These are phyloP conservation scores for Nemapogon koenigi DNA, from an alignment of 2,888 invertebrate species.

Conservation along the genomic window DNA sequence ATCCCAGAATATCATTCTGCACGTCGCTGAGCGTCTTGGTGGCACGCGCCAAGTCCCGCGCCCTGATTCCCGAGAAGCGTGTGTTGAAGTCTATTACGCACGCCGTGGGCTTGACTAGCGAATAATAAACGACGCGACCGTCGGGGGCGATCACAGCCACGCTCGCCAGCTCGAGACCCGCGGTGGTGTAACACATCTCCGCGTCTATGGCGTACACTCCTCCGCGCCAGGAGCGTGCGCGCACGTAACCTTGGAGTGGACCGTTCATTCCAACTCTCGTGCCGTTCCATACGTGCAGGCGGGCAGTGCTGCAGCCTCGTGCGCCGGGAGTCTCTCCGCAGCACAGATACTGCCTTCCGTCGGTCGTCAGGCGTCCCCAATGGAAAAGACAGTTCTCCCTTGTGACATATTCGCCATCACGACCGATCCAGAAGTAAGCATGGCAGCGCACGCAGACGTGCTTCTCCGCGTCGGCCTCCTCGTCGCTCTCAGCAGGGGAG, in stretches of 20 bases:
- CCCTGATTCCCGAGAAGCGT: constrained; percentile 89
- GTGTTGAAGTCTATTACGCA: constrained; percentile 94
- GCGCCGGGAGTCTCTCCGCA: constrained; percentile 61
- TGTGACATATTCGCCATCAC: constrained; percentile 73
- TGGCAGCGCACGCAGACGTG: constrained; percentile 77
- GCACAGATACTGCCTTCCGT: constrained; percentile 65
- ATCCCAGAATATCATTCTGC: constrained; percentile 83
- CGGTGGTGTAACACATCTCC: constrained; percentile 94
- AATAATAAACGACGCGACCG: constrained; percentile 81
- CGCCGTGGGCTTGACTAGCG: constrained; percentile 81
- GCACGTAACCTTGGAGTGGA: constrained; percentile 72
- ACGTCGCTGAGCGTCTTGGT: constrained; percentile 78
- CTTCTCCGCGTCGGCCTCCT: constrained; percentile 63
- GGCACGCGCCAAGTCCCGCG: constrained; percentile 63
- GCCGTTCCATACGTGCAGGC: constrained; percentile 81
- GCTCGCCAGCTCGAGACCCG: constrained; percentile 86
- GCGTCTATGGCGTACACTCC: constrained; percentile 90
- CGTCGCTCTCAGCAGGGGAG: constrained; percentile 60
- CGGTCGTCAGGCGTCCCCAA: constrained; percentile 79
- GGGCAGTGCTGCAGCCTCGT: constrained; percentile 70
- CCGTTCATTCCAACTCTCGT: constrained; percentile 74
- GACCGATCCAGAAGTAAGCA: constrained; percentile 72
- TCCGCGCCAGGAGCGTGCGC: constrained; percentile 58
- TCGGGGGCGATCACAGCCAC: constrained; percentile 82
- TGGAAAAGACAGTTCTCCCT: constrained; percentile 85